phyloP scores from a whole-genome alignment of 1,140 invertebrate species.

The Campoletis sonorensis region DNA sequence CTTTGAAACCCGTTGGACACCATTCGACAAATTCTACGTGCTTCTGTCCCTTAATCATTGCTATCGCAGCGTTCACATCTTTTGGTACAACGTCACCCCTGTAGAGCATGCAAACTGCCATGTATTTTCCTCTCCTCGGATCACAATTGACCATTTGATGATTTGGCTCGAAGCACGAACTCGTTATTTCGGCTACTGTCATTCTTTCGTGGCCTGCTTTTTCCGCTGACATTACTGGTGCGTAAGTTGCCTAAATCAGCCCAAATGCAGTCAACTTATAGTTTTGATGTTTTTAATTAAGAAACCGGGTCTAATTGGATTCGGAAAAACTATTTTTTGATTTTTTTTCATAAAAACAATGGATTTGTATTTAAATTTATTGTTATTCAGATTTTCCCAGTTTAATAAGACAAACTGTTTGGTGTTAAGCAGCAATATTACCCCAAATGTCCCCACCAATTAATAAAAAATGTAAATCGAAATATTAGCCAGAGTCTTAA shows the following conservation, averaged over 20 bases:
- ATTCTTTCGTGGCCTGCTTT: conserved; percentile 85
- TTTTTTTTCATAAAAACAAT: too few relatives aligned
- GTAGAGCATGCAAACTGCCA: conserved; percentile 88
- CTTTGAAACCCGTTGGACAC: conserved; percentile 81
- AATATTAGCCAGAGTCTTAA: too few relatives aligned
- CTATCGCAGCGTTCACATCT: conserved; percentile 82
- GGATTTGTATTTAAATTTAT: too few relatives aligned
- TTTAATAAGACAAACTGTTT: too few relatives aligned
- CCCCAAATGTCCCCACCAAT: too few relatives aligned
- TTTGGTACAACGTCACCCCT: conserved; percentile 78
- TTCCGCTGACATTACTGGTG: conserved; percentile 84
- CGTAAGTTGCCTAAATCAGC: conserved; percentile 80
- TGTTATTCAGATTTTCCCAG: too few relatives aligned
- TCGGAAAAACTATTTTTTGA: too few relatives aligned
- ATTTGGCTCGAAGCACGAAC: conserved; percentile 86
- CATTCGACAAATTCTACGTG: conserved; percentile 81
- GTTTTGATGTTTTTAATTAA: too few relatives aligned
- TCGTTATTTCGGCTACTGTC: conserved; percentile 85
- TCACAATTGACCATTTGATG: conserved; percentile 91
- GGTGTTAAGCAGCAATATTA: too few relatives aligned
- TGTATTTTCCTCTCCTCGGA: conserved; percentile 82
- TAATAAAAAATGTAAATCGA: too few relatives aligned
- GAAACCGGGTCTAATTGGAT: too few relatives aligned
- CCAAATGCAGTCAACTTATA: too few relatives aligned
- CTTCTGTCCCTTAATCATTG: conserved; percentile 80